A percentile compares a stretch with the other conserved stretches of the same genome.
Conservation (phyloP, 2,888 invertebrate species). For the Andrena hattorfiana region DNA sequence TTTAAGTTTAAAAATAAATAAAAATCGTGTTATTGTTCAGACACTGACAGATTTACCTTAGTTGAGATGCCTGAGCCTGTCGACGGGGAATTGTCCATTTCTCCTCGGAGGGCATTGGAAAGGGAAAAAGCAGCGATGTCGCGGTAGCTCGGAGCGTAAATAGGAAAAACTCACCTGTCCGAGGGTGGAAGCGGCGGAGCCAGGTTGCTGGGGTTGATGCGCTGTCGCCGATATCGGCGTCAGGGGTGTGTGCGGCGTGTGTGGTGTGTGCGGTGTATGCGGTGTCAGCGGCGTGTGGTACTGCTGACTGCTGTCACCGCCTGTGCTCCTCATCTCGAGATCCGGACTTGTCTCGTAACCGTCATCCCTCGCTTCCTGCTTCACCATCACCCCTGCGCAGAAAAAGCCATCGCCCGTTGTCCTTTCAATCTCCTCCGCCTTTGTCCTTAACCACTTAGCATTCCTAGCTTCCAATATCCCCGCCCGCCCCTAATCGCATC, state of each 20-base stretch:
- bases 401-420: constrained; percentile 51
- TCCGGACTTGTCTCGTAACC: constrained; percentile 94
- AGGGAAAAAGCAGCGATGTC: neutral
- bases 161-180: constrained; percentile 80
- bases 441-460: neutral
- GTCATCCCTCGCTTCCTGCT: constrained; percentile 93
- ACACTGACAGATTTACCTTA: too few species aligned
- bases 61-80: too few species aligned
- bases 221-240: constrained; percentile 84
- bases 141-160: neutral
- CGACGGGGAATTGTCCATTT: too few species aligned
- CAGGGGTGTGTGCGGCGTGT: constrained; percentile 84
- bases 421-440: constrained; percentile 42
- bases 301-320: constrained; percentile 84
- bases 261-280: constrained; percentile 84
- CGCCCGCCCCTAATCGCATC: neutral
- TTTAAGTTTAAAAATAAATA: too few species aligned
- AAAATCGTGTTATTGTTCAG: too few species aligned
- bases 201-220: constrained; percentile 84
- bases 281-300: constrained; percentile 85
- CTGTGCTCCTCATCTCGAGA: constrained; percentile 86
- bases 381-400: constrained; percentile 82
- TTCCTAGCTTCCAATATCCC: neutral
- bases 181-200: constrained; percentile 82
- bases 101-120: too few species aligned